Percentiles rank a stretch among this genome's conserved stretches.
phyloP scores from a whole-genome alignment of 2,113 vertebrate species.

The Mesembrinibis cayennensis region DNA sequence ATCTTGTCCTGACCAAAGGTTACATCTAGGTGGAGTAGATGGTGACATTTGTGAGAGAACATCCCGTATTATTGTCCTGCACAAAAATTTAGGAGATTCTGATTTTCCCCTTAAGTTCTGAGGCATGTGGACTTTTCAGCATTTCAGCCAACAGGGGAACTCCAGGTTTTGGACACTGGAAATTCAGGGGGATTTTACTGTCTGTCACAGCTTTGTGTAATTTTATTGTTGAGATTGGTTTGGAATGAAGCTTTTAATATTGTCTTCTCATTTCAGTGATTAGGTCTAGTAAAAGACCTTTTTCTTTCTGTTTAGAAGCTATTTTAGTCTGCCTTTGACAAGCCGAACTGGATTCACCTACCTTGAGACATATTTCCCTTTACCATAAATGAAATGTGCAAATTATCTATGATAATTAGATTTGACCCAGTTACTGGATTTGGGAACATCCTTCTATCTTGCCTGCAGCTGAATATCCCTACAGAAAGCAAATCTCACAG shows the following conservation, averaged over 20 bases:
- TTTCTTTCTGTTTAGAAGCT: neutral
- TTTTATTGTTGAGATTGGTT: neutral
- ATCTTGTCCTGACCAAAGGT: neutral
- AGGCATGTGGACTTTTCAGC: neutral
- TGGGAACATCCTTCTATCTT: constrained; percentile 49
- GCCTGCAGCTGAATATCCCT: constrained; percentile 42
- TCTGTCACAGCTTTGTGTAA: neutral
- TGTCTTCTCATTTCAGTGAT: neutral
- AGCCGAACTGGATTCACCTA: constrained; percentile 9
- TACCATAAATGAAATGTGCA: constrained; percentile 34
- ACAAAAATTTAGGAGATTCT: neutral
- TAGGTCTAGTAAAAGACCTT: neutral
- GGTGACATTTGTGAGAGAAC: neutral
- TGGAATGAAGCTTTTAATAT: neutral
- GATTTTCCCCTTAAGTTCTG: neutral
- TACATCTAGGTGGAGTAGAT: neutral
- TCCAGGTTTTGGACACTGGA: neutral
- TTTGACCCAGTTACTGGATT: constrained; percentile 60
- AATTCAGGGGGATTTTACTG: neutral
- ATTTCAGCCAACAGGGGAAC: neutral
- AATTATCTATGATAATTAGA: constrained; percentile 65
- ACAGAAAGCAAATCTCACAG: constrained; percentile 14
- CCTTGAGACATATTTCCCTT: constrained; percentile 36
- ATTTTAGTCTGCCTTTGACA: constrained; percentile 19
- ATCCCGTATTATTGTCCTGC: neutral